These are phyloP conservation scores for Gandaritis pyraliata DNA, from an alignment of 2,888 invertebrate species.

Conservation along the genomic window DNA sequence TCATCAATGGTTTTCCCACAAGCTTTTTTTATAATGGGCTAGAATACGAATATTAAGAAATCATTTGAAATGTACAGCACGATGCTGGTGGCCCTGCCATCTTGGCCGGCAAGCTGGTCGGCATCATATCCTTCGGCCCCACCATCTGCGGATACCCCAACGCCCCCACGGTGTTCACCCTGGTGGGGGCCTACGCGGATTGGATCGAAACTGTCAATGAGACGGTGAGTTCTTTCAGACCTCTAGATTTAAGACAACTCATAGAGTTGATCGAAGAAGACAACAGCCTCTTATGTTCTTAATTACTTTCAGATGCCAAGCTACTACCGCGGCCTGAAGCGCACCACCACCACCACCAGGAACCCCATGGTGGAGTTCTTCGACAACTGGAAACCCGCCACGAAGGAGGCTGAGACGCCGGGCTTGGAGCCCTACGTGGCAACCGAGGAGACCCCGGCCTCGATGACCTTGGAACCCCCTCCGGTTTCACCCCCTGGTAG, in stretches of 20 bases:
- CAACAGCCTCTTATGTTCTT: background rate
- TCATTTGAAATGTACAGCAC: constrained; percentile 51
- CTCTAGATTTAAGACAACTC: too few relatives aligned
- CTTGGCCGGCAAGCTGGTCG: constrained; percentile 64
- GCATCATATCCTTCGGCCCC: constrained; percentile 75
- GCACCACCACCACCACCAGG: constrained; percentile 51
- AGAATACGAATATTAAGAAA: too few relatives aligned
- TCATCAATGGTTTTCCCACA: too few relatives aligned
- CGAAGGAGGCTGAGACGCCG: background rate
- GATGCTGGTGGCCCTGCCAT: constrained; percentile 77
- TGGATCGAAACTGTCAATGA: constrained; percentile 75
- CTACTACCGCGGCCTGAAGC: constrained; percentile 55
- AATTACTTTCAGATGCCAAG: constrained; percentile 57
- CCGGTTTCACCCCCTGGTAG: background rate
- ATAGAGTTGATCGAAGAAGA: background rate
- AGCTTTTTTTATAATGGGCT: too few relatives aligned
- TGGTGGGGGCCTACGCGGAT: constrained; percentile 68
- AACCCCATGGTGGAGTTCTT: constrained; percentile 41
- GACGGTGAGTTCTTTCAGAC: constrained; percentile 52
- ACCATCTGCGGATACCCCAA: constrained; percentile 69
- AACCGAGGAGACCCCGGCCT: background rate
- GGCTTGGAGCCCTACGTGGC: background rate
- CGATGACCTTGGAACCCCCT: background rate
- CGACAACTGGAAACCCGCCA: constrained; percentile 31
- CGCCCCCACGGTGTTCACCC: constrained; percentile 74